phyloP scores from a whole-genome alignment of 1,140 invertebrate species.

The Formica selysi region DNA sequence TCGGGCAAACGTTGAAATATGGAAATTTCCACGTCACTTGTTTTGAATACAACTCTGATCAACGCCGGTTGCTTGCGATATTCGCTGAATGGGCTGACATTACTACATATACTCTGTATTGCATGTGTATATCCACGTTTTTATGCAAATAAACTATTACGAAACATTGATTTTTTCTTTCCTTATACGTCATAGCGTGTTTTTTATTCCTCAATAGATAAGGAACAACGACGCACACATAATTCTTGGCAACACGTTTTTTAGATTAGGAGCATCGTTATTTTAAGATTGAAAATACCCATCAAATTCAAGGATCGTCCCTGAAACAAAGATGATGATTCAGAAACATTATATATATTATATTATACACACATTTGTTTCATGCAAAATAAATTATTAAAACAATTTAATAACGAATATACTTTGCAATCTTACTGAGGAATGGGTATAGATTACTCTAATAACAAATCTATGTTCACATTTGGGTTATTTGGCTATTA shows the following conservation, averaged over 20 bases:
- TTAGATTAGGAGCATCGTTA: not conserved
- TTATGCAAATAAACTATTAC: constrained; percentile 52
- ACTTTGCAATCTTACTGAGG: not conserved
- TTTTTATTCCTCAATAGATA: not conserved
- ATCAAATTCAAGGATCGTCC: not conserved
- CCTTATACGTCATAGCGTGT: not conserved
- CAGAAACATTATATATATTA: not conserved
- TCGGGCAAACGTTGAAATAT: constrained; percentile 81
- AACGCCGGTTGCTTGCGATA: constrained; percentile 30
- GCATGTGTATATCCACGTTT: constrained; percentile 25
- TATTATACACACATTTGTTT: not conserved
- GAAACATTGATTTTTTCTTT: not conserved
- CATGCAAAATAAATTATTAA: not conserved
- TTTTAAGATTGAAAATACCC: not conserved
- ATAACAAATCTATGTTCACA: not conserved
- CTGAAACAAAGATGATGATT: constrained; percentile 19
- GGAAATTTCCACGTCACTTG: constrained; percentile 82
- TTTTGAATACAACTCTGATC: constrained; percentile 34
- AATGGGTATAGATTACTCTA: not conserved
- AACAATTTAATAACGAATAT: not conserved
- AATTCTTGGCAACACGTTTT: not conserved
- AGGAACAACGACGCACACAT: not conserved
- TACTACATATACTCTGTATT: not conserved
- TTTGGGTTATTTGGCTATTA: not conserved
- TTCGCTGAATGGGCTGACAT: constrained; percentile 26